phyloP scores from a whole-genome alignment of 53 echinoderm and acorn worm genomes.

The Mesocentrotus franciscanus region DNA sequence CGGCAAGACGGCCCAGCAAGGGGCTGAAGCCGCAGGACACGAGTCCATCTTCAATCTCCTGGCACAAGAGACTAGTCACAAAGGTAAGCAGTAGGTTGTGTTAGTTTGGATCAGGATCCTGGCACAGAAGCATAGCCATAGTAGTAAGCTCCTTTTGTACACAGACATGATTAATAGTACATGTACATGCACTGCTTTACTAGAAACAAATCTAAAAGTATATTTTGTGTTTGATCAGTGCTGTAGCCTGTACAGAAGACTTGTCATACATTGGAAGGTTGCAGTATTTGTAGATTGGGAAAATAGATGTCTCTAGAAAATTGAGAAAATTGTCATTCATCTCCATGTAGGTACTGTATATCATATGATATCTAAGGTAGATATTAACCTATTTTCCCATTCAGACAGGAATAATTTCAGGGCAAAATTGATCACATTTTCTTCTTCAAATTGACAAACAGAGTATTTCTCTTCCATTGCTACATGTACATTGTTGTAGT shows the following conservation, averaged over 20 bases:
- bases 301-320: background rate
- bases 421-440: background rate
- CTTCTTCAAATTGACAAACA: no score
- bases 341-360: background rate
- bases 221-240: background rate
- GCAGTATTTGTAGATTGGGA: background rate
- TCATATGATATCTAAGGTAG: background rate
- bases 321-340: background rate
- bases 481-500: no score
- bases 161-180: background rate
- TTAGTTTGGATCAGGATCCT: background rate
- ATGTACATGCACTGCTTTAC: background rate
- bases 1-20: constrained; percentile 83
- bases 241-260: background rate
- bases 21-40: constrained; percentile 74
- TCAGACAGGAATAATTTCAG: constrained; percentile 15
- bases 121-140: background rate
- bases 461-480: no score
- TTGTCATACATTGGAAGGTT: background rate
- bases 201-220: background rate
- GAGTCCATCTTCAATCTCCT: constrained; percentile 70
- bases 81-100: background rate
- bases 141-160: background rate
- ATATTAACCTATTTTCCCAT: constrained; percentile 1
- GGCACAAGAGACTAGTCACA: constrained; percentile 54